A percentile compares a stretch with the other conserved stretches of the same genome.
These are phyloP conservation scores for Drymodes brunneopygia DNA, from an alignment of 2,113 vertebrate species.

Conservation along the genomic window DNA sequence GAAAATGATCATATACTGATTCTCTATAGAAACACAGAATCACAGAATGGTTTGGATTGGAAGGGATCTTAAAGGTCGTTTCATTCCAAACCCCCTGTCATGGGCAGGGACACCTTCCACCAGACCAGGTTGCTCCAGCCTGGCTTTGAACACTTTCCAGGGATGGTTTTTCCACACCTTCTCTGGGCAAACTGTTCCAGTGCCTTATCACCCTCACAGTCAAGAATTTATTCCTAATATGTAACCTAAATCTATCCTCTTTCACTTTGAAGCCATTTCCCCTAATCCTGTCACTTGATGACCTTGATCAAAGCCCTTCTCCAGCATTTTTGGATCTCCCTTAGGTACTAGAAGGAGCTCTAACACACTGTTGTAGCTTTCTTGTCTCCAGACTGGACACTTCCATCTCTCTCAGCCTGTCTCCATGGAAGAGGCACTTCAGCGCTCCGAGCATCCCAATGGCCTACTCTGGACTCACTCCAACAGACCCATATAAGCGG, in stretches of 20 bases:
- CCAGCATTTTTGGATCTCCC: neutral
- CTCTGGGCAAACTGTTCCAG: neutral
- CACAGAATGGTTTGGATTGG: neutral
- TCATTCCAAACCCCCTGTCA: neutral
- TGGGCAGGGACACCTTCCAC: neutral
- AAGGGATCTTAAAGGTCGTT: neutral
- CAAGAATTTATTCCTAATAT: neutral
- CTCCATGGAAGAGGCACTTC: neutral
- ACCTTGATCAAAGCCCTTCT: neutral
- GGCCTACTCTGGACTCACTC: neutral
- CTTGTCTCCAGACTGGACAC: neutral
- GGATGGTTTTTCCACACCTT: accelerated
- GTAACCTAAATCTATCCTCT: neutral
- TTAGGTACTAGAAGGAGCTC: neutral
- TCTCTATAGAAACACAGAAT: neutral
- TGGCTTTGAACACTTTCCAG: neutral
- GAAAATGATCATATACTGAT: neutral
- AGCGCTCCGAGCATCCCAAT: neutral
- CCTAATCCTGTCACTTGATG: neutral
- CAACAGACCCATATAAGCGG: neutral
- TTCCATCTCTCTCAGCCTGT: neutral
- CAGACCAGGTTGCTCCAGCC: neutral
- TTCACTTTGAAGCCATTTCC: neutral
- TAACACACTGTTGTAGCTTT: neutral
- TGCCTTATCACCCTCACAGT: neutral